phyloP scores from a whole-genome alignment of 1,140 invertebrate genomes.

The Brachionus koreanus region DNA sequence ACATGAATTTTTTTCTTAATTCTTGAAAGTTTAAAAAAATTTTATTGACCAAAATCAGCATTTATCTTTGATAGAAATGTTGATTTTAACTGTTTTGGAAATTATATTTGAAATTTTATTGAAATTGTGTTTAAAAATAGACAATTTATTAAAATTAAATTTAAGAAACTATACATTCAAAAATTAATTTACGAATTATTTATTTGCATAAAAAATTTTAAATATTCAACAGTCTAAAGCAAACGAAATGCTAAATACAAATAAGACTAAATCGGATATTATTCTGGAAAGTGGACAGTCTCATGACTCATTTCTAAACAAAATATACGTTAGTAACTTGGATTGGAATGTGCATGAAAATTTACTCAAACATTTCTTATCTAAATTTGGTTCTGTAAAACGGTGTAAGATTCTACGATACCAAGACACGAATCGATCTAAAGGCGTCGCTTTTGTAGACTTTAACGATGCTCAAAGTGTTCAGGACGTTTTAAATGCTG shows the following conservation, averaged over 20 bases:
- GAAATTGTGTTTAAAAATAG: no score
- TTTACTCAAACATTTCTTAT: slow-evolving; percentile 30
- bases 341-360: slow-evolving; percentile 37
- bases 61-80: no score
- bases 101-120: no score
- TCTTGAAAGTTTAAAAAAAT: no score
- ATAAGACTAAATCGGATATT: neutral
- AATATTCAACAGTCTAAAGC: neutral
- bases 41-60: no score
- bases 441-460: slow-evolving; percentile 18
- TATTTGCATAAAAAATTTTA: neutral
- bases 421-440: neutral
- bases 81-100: no score
- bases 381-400: neutral
- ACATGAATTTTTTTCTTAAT: no score
- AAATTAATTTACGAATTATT: neutral
- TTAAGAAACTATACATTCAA: neutral
- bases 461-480: neutral
- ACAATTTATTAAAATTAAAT: no score
- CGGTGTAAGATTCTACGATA: slow-evolving; percentile 13
- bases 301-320: neutral
- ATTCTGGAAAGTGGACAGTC: neutral
- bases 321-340: slow-evolving; percentile 16
- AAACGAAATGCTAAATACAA: neutral
- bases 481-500: slow-evolving; percentile 9